A percentile compares a stretch with the other conserved stretches of the same genome.
Evolutionary conservation across 2,888 invertebrate genomes (phyloP).

Genomic region (Orchesella flavescens): DNA sequence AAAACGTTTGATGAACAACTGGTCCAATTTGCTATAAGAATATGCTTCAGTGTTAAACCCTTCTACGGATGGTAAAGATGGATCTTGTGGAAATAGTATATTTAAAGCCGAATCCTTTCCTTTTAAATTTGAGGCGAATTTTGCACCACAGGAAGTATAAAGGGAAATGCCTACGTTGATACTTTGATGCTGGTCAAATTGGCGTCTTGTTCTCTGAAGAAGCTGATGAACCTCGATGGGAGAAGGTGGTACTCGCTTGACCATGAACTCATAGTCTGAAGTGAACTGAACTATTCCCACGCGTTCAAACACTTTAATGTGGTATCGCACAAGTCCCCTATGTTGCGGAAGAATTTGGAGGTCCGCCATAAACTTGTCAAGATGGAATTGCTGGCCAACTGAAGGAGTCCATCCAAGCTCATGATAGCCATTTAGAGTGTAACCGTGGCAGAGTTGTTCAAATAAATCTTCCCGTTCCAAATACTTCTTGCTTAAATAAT

Average conservation of each 20-base stretch:
- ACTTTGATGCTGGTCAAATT: conserved; percentile 16
- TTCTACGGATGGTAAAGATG: conserved; percentile 9
- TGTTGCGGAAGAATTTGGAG: conserved; percentile 25
- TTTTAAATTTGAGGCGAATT: conserved; percentile 26
- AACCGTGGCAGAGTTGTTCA: conserved; percentile 23
- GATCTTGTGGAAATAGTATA: conserved; percentile 56
- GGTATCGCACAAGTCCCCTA: conserved; percentile 36
- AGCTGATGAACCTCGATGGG: background rate
- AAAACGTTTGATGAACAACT: background rate
- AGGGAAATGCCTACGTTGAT: conserved; percentile 5
- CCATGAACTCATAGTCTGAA: background rate
- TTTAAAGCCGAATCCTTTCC: conserved; percentile 43
- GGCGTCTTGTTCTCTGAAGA: background rate
- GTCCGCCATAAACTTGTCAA: conserved; percentile 12
- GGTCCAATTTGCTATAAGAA: conserved; percentile 6
- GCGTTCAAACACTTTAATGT: conserved; percentile 33
- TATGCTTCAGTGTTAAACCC: conserved; percentile 28
- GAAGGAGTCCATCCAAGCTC: conserved; percentile 41
- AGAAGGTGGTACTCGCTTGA: background rate
- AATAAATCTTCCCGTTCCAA: background rate
- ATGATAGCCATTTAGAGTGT: conserved; percentile 31
- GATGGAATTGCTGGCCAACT: background rate
- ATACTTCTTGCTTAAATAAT: background rate
- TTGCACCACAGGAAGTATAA: conserved; percentile 24
- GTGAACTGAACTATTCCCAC: conserved; percentile 22